These are phyloP conservation scores for Xenopus petersii DNA, from an alignment of 2,797 vertebrate species.

Conservation along the genomic window DNA sequence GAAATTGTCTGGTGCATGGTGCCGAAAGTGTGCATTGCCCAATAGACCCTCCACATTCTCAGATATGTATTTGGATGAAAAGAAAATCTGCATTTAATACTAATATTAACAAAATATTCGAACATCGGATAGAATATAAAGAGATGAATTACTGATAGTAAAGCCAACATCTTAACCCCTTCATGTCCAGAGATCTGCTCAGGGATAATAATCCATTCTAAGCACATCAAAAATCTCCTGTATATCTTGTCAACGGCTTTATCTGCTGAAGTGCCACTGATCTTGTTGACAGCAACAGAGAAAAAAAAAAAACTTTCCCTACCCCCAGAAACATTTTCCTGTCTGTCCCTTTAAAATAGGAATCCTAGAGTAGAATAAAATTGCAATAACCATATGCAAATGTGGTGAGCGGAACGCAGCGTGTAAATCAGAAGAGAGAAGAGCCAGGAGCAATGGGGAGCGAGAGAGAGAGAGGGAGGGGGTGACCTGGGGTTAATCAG, in stretches of 20 bases:
- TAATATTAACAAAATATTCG: background rate
- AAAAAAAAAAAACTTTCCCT: conserved; percentile 7
- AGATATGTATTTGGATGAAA: background rate
- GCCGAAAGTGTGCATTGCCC: too few relatives aligned
- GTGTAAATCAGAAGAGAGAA: conserved; percentile 66
- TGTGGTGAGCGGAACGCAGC: conserved; percentile 57
- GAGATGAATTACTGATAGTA: background rate
- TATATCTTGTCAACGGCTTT: background rate
- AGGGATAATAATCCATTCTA: background rate
- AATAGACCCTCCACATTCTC: too few relatives aligned
- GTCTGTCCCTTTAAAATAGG: conserved; percentile 65
- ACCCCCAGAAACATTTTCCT: conserved; percentile 24
- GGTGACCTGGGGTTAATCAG: conserved; percentile 67
- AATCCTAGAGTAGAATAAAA: conserved; percentile 56
- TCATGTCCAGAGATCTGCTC: background rate
- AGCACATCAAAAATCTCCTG: background rate
- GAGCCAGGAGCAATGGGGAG: conserved; percentile 65
- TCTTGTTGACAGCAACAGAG: background rate
- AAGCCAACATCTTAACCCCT: conserved; percentile 1
- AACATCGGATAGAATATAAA: background rate
- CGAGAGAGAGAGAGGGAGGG: conserved; percentile 56
- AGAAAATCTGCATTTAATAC: background rate
- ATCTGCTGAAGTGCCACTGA: background rate
- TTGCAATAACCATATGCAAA: conserved; percentile 65
- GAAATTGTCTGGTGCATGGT: too few relatives aligned